Base-by-base conservation (phyloP, 2,797 vertebrate species). In the Galago senegalensis region DNA sequence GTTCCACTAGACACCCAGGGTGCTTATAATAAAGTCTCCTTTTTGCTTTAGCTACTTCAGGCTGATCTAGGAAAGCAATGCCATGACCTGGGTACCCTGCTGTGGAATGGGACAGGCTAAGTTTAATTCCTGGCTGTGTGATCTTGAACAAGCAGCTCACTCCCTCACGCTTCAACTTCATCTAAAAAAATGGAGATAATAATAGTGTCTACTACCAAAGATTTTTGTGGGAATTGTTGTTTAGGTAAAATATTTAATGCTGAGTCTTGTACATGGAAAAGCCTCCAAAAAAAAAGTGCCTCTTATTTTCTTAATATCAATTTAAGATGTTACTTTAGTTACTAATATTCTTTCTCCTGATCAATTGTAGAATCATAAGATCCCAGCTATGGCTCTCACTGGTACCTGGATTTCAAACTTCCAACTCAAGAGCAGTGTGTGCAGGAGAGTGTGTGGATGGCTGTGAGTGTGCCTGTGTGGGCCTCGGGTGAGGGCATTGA, bases 131-230 rank as follows among this genome's bases (percentile, higher is more conserved):
- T 76, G 29, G 2, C 25, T 49, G 1, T 86, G 13, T 43, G 46
- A 60, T 58, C n/a, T 80, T 3, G 5, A 92, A 81, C 34, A 79
- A 37, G n/a, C 46, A 11, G 11, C 20, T 88, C 70, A 49, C 29
- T 89, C 25, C 25, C 18, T 87, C 5, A 4, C 80, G 20, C 23
- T 73, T 89, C 49, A 58, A 58, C 21, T 56, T 87, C 23, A 65
- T 87, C 58, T 91, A 76, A 75, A 82, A 82, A 94, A 95, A 75
- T 61, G 53, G 40, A n/a, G 31, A 18, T 40, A 34, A 61, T 34
- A 53, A 67, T 4, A 73, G 43, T 27, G 46, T 12, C 7, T 56
- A 9, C 23, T 4, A 18, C 49, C 9, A n/a, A 69, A 91, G 29
- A 31, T 25, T 40, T 76, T 81, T 29, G 46, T 49, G 37, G 13